Evolutionary conservation across 2,113 vertebrate genomes (phyloP), one percentile per base, ranked within the genome.

Genomic region (Sprattus sprattus): DNA sequence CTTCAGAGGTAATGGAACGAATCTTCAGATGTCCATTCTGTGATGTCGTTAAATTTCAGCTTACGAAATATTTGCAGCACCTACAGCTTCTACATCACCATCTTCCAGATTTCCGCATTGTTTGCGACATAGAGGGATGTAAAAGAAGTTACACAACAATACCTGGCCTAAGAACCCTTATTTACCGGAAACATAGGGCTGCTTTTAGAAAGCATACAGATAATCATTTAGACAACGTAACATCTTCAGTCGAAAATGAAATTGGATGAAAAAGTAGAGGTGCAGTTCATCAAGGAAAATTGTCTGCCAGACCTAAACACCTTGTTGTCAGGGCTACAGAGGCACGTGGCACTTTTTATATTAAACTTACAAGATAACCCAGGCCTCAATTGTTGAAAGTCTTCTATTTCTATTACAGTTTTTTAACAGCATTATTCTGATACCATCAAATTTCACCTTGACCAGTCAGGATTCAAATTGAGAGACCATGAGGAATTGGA

Each of bases 301-400:
- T 3, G 45, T 52, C 64, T 67, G 2, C 64, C 64, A 25, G 64
- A 67, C 11, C 28, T 67, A 28, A 67, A 67, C 11, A 67, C 64
- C 60, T 45, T 71, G 83, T n/a, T 84, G 57, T 84, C 83, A 46
- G 83, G 83, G 16, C 83, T 84, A 45, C 83, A 84, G 60, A 84
- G 46, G 83, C 83, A 84, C 16, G 60, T 84, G 83, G 54, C 57
- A 84, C 83, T 84, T 84, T 84, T 28, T 71, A 71, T 84, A 54
- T 25, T 47, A n/a, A 67, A 67, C 16, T 22, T 71, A 2, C 60
- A 47, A 46, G 57, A 46, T 84, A 32, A 84, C 83, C 22, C 83
- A 71, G 54, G 57, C 71, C 52, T 71, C 83, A 84, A 75, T 71
- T 84, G 83, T 84, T 71, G 83, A 84, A 84, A 84, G 15, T 84